Evolutionary conservation across 2,888 invertebrate genomes (phyloP).

Genomic region (Drosophila aldrichi): DNA sequence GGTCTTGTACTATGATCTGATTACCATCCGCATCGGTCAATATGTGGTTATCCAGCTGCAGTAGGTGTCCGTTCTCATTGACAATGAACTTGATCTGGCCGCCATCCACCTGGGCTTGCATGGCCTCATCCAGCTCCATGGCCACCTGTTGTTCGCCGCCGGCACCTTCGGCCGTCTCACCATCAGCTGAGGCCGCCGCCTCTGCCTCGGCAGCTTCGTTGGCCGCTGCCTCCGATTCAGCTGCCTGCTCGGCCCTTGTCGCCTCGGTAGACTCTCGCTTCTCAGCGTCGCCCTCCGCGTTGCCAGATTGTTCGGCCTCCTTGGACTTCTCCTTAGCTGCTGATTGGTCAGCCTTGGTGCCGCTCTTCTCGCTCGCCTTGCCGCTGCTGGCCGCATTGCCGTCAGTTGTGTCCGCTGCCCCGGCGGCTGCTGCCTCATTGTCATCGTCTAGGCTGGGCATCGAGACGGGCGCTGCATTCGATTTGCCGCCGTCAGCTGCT

Average conservation of each 20-base stretch:
- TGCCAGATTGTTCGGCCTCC: slow-evolving; percentile 25
- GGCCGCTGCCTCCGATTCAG: slow-evolving; percentile 53
- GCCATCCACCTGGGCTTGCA: slow-evolving; percentile 85
- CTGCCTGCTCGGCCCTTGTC: slow-evolving; percentile 49
- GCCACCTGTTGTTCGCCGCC: slow-evolving; percentile 82
- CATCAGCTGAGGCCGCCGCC: slow-evolving; percentile 52
- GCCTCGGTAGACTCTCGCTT: slow-evolving; percentile 50
- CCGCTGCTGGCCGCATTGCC: slow-evolving; percentile 37
- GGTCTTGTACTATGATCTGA: slow-evolving; percentile 85
- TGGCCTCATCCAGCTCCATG: slow-evolving; percentile 85
- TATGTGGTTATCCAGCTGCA: slow-evolving; percentile 85
- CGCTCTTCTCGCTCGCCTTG: slow-evolving; percentile 40
- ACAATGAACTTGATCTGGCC: slow-evolving; percentile 86
- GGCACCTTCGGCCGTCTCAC: slow-evolving; percentile 51
- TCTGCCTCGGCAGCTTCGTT: slow-evolving; percentile 61
- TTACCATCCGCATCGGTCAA: slow-evolving; percentile 85
- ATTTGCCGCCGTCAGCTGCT: slow-evolving; percentile 46
- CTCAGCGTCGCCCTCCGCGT: slow-evolving; percentile 39
- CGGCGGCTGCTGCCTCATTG: slow-evolving; percentile 76
- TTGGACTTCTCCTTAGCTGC: slow-evolving; percentile 48
- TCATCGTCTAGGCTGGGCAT: slow-evolving; percentile 86
- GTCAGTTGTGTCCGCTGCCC: slow-evolving; percentile 50
- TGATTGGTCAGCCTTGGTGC: slow-evolving; percentile 44
- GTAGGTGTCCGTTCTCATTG: slow-evolving; percentile 85
- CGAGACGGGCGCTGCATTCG: slow-evolving; percentile 82